A percentile compares a stretch with the other conserved stretches of the same genome.
Evolutionary conservation across 1,140 invertebrate species (phyloP).

Genomic region (Cherax destructor): DNA sequence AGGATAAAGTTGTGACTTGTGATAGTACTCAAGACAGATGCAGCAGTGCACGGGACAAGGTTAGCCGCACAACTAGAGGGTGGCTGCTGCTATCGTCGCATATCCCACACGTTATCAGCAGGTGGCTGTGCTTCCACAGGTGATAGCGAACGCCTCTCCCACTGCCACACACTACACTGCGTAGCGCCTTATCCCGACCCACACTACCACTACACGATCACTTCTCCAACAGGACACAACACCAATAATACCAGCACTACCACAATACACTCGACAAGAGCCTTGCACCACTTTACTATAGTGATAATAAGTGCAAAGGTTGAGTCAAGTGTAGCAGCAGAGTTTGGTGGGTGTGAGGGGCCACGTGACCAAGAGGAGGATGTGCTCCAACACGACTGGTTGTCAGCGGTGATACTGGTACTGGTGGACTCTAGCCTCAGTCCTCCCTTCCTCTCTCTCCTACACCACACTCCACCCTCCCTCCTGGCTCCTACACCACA

Average conservation of each 20-base stretch:
- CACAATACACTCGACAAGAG: not conserved
- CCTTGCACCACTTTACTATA: not conserved
- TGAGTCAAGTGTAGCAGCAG: not conserved
- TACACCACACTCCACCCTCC: not conserved
- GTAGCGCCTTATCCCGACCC: not conserved
- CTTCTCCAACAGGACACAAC: not conserved
- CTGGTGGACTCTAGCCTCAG: not conserved
- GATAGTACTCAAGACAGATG: not conserved
- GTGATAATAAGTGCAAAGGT: not conserved
- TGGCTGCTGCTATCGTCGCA: not conserved
- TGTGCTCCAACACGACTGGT: constrained; percentile 13
- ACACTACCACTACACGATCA: not conserved
- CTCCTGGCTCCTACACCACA: not conserved
- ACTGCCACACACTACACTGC: not conserved
- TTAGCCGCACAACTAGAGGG: not conserved
- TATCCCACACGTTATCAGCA: constrained; percentile 28
- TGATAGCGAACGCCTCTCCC: constrained; percentile 6
- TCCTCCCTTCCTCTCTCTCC: not conserved
- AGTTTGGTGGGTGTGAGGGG: not conserved
- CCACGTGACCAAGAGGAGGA: not conserved
- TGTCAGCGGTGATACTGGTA: constrained; percentile 7
- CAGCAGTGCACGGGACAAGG: not conserved
- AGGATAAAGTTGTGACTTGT: not conserved
- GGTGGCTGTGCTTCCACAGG: constrained; percentile 38
- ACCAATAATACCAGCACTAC: not conserved